Conservation (phyloP, 2,113 vertebrate species). For the Prolemur simus region DNA sequence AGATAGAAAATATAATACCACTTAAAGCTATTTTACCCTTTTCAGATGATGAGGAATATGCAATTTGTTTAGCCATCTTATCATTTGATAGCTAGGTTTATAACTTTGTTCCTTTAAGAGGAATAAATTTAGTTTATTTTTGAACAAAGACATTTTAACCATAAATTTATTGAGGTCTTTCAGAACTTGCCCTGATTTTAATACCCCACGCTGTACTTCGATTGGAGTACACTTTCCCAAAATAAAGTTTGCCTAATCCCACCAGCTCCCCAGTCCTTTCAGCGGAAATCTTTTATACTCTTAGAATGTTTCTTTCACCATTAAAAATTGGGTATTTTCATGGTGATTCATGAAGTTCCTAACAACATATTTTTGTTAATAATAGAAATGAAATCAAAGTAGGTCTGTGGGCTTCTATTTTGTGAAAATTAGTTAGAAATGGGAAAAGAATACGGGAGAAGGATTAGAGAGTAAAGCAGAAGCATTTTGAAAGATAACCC, state of each 20-base stretch:
- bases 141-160: not conserved
- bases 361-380: not conserved
- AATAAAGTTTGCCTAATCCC: not conserved
- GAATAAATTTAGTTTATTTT: slow-evolving; percentile 47
- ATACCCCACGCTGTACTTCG: not conserved
- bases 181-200: not conserved
- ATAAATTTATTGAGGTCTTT: not conserved
- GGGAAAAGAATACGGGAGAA: not conserved
- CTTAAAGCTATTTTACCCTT: not conserved
- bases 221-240: not conserved
- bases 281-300: not conserved
- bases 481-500: slow-evolving; percentile 37
- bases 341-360: slow-evolving; percentile 20
- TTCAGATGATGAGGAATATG: not conserved
- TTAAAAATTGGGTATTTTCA: not conserved
- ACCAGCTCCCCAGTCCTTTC: not conserved
- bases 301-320: not conserved
- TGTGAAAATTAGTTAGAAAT: not conserved
- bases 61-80: not conserved
- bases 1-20: not conserved
- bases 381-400: not conserved
- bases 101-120: not conserved
- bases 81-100: not conserved
- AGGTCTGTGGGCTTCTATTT: not conserved
- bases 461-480: not conserved